Base-by-base conservation (phyloP, 2,888 invertebrate species). In the Didymodactylos carnosus region DNA sequence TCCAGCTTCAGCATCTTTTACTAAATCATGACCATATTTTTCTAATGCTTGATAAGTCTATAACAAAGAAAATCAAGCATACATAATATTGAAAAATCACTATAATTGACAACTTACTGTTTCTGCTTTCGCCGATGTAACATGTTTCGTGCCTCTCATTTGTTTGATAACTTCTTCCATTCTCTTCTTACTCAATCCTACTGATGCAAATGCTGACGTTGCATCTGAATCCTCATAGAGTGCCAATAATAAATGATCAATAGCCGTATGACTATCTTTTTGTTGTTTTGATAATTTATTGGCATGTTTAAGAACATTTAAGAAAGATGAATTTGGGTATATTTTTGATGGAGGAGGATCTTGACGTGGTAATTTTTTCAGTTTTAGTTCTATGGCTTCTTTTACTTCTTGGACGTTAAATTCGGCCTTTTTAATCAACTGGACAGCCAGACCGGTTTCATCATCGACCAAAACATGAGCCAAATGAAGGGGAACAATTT, bases 1-100 rank as follows among this genome's bases (percentile, higher is more conserved):
- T 14, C 75, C 76, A 7, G 39, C 13, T 25, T 62, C 25, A 25
- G 76, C 77, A 10, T 29, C 51, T 16, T 73, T 71, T 40, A 46
- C 76, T 11, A 77, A 35, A 70, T 76, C 46, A 35, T 62, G 62
- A n/a, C 62, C 62, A 62, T 62, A 62, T 35, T 62, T 62, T 62
- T 62, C 62, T 35, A 62, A 35, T 35, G 62, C 62, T 62, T 62
- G 62, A 62, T 62, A 62, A n/a, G 62, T 62, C 49, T 49, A 11
- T n/a, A 43, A n/a, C 1, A 43, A 43, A 5, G 25, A 49, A 49
- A 49, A 13, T 10, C n/a, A 49, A 43, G 25, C 25, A 10, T 49
- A 11, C 13, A 11, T 7, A 23, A 23, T 1, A 49, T 0, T 49
- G 3, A 49, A 49, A n/a, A n/a, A n/a, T n/a, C n/a, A n/a, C n/a